Base-by-base conservation (phyloP, 1,140 invertebrate genomes). In the Aphis craccivora region DNA sequence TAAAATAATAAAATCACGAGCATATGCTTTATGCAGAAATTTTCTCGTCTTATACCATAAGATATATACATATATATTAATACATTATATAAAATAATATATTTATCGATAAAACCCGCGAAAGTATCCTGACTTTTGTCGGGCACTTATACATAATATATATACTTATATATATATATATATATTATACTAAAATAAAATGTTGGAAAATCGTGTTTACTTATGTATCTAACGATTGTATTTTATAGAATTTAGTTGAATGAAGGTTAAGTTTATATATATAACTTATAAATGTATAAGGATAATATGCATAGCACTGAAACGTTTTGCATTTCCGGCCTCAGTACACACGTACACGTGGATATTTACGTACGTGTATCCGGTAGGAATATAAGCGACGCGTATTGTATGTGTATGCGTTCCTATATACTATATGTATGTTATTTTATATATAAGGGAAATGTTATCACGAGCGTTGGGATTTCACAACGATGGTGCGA, bases 301-400 rank as follows among this genome's bases (percentile, higher is more conserved):
- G 8, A 51, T 76, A n/a, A 51, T 76, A n/a, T n/a, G 5, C 14
- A n/a, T n/a, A 25, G 60, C 23, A 76, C n/a, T 76, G 60, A 76
- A 76, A 90, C 88, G n/a, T 91, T 91, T 91, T 91, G 90, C 90
- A 81, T 91, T 67, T 91, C 90, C 90, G 90, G 40, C 81, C 43
- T 25, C 30, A 43, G 37, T 87, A 48, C 23, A 48, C 43, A 40
- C 40, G 30, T 11, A 45, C 20, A 86, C 30, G 11, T 18, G 43
- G 37, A 89, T 88, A 76, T 76, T 87, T 45, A 60, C 53, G 35
- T 60, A 90, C 53, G 89, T 55, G 51, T 60, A 81, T 91, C 90
- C 90, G 55, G 23, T 67, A 60, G 40, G 55, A 91, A 91, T 67
- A 67, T 67, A 91, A 91, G 60, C 60, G 60, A 76, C 60, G 60